These are phyloP conservation scores for Eumeta japonica DNA, from an alignment of 1,140 invertebrate genomes.

Conservation along the genomic window DNA sequence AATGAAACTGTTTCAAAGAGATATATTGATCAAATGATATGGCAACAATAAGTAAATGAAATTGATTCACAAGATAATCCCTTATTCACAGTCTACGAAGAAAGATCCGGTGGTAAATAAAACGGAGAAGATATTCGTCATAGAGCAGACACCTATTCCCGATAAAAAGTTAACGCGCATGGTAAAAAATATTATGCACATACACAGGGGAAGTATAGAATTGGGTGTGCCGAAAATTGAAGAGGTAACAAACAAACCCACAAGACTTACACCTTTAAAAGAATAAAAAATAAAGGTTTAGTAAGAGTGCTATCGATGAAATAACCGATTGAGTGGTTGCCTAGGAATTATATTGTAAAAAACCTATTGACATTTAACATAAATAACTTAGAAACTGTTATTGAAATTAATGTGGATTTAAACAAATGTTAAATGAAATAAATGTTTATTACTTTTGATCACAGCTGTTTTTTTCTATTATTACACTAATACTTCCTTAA, in stretches of 20 bases:
- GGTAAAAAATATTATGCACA: conserved; percentile 39
- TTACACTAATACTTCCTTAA: too few relatives aligned
- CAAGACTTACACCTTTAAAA: conserved; percentile 40
- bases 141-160: conserved; percentile 26
- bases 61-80: too few relatives aligned
- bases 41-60: too few relatives aligned
- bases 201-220: conserved; percentile 38
- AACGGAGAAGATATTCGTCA: conserved; percentile 36
- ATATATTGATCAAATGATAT: background rate
- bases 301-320: too few relatives aligned
- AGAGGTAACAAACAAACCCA: conserved; percentile 38
- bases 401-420: too few relatives aligned
- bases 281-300: conserved; percentile 8
- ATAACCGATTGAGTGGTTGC: too few relatives aligned
- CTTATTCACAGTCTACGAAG: background rate
- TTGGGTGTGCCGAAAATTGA: conserved; percentile 32
- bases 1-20: background rate
- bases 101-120: conserved; percentile 18
- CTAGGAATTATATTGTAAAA: too few relatives aligned
- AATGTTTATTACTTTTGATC: too few relatives aligned
- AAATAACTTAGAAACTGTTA: too few relatives aligned
- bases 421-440: too few relatives aligned
- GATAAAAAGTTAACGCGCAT: conserved; percentile 30
- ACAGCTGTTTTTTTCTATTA: too few relatives aligned
- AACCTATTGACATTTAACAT: too few relatives aligned